phyloP scores from a whole-genome alignment of 2,888 invertebrate genomes.

The Andrena camellia region DNA sequence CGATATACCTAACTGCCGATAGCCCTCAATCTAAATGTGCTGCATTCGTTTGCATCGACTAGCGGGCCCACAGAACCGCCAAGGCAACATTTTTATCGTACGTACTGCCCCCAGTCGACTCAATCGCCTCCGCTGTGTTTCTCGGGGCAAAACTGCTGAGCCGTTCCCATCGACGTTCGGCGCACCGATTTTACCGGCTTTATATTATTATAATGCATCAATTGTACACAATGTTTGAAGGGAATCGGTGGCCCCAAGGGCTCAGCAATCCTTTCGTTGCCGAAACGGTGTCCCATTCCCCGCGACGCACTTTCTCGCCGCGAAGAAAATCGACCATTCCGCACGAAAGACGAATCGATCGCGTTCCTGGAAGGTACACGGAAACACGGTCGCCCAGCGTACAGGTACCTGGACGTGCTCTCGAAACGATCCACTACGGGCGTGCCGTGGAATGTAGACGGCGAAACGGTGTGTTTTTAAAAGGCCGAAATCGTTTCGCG shows the following conservation, averaged over 20 bases:
- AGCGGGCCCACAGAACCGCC: slow-evolving; percentile 58
- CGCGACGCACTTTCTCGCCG: neutral
- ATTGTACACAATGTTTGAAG: no score
- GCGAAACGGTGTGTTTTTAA: slow-evolving; percentile 80
- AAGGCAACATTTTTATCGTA: slow-evolving; percentile 69
- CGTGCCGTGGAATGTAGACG: slow-evolving; percentile 74
- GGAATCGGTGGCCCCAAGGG: no score
- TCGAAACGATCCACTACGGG: slow-evolving; percentile 29
- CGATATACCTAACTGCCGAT: slow-evolving; percentile 58
- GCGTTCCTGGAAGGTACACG: slow-evolving; percentile 26
- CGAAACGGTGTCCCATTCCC: neutral
- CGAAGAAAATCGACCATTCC: slow-evolving; percentile 22
- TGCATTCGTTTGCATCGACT: slow-evolving; percentile 72
- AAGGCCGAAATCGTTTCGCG: slow-evolving; percentile 81
- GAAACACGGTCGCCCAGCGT: slow-evolving; percentile 38
- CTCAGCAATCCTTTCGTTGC: slow-evolving; percentile 12
- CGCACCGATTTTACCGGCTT: no score
- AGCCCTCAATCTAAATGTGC: slow-evolving; percentile 69
- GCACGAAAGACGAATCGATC: slow-evolving; percentile 29
- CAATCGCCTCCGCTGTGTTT: slow-evolving; percentile 55
- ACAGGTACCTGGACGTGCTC: slow-evolving; percentile 50
- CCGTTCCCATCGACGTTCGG: no score
- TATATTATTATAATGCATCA: no score
- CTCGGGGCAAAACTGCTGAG: slow-evolving; percentile 1
- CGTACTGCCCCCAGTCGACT: slow-evolving; percentile 55